Conservation (phyloP, 2,113 vertebrate species). For the Pterocles orientalis region DNA sequence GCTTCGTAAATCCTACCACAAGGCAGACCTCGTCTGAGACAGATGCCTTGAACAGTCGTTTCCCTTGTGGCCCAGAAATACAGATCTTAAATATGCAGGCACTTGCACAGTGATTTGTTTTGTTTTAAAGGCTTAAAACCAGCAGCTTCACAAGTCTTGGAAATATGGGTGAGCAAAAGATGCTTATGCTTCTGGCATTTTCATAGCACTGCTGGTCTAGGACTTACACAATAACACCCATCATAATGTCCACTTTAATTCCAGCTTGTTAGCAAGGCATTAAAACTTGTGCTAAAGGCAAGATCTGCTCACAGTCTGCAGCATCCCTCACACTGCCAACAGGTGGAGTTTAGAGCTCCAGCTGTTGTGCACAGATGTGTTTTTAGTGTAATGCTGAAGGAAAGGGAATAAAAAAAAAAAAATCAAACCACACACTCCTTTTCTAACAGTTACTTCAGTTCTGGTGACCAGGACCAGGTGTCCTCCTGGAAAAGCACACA, state of each 20-base stretch:
- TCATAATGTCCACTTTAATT: neutral
- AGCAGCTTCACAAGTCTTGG: neutral
- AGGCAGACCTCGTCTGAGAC: neutral
- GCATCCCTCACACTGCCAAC: neutral
- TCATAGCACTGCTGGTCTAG: neutral
- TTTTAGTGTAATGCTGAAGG: neutral
- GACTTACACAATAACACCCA: neutral
- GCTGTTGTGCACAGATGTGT: conserved; percentile 25
- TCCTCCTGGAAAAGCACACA: neutral
- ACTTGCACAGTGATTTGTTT: conserved; percentile 1
- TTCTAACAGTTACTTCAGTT: neutral
- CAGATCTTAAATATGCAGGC: neutral
- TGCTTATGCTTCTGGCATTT: neutral
- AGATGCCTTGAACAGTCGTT: conserved; percentile 35
- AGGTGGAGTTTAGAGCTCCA: conserved; percentile 16
- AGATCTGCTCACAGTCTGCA: neutral
- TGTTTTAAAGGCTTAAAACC: conserved; percentile 32
- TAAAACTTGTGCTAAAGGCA: neutral
- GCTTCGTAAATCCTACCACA: conserved; percentile 22
- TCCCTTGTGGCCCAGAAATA: conserved; percentile 12
- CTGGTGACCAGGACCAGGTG: neutral
- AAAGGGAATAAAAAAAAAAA: neutral
- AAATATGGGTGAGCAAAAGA: neutral
- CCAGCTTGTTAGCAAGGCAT: neutral
- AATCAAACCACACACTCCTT: neutral